Evolutionary conservation across 2,888 invertebrate species (phyloP).

Genomic region (Troides oblongomaculatus): DNA sequence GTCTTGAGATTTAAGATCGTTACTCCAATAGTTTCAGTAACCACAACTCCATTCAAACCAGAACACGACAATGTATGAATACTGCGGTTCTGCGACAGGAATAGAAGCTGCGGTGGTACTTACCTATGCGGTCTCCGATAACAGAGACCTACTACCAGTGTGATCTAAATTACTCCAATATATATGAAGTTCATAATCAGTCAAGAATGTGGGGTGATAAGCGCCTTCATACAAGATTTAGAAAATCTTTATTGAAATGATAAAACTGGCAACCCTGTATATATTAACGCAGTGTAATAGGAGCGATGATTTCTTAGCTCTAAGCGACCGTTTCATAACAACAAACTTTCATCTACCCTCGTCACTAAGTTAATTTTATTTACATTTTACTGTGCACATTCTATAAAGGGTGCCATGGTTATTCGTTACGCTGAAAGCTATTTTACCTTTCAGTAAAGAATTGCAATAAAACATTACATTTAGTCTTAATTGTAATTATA

Average conservation of each 20-base stretch:
- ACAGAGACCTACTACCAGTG: no score
- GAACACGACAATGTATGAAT: no score
- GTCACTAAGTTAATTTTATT: conserved; percentile 64
- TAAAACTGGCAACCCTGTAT: conserved; percentile 49
- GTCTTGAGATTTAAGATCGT: no score
- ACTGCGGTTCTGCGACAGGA: no score
- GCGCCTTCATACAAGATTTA: neutral
- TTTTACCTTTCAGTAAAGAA: neutral
- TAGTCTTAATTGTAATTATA: neutral
- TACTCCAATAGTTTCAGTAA: no score
- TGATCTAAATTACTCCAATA: no score
- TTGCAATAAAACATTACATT: neutral
- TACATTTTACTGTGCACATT: conserved; percentile 53
- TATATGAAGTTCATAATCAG: no score
- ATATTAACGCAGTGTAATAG: conserved; percentile 51
- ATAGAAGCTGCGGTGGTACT: no score
- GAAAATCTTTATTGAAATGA: neutral
- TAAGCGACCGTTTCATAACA: conserved; percentile 63
- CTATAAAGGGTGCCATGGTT: conserved; percentile 32
- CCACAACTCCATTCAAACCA: no score
- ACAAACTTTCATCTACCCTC: conserved; percentile 57
- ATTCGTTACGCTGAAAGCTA: neutral
- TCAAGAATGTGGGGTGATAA: no score
- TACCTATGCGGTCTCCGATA: no score
- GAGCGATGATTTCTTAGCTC: conserved; percentile 70